These are phyloP conservation scores for Smittia sp. DNA, from an alignment of 2,888 invertebrate genomes.

Conservation along the genomic window DNA sequence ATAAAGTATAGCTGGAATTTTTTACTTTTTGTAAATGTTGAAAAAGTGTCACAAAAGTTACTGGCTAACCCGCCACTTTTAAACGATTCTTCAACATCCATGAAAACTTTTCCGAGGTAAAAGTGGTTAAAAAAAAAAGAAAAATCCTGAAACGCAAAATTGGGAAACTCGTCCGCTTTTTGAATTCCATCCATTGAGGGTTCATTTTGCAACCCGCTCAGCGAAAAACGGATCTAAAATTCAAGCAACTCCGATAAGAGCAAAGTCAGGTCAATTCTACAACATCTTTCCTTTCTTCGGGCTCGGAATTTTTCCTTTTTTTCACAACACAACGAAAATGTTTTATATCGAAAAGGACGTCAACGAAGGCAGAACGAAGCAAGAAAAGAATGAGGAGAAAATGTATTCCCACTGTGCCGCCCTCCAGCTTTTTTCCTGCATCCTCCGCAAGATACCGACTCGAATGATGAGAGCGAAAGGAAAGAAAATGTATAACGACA, in stretches of 20 bases:
- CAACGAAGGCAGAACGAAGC: slow-evolving; percentile 25
- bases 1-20: no score
- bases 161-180: no score
- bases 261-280: slow-evolving; percentile 36
- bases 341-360: slow-evolving; percentile 27
- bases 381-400: background rate
- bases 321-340: slow-evolving; percentile 18
- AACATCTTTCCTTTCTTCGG: slow-evolving; percentile 35
- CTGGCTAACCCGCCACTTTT: no score
- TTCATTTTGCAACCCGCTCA: no score
- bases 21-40: no score
- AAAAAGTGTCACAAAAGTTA: no score
- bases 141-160: no score
- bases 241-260: slow-evolving; percentile 14
- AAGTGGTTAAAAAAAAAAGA: background rate
- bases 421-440: background rate
- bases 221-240: background rate
- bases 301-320: slow-evolving; percentile 17
- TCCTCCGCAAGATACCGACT: slow-evolving; percentile 3
- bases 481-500: slow-evolving; percentile 19
- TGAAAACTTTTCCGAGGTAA: background rate
- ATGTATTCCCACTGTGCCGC: background rate
- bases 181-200: no score
- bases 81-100: background rate
- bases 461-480: slow-evolving; percentile 22